Evolutionary conservation across 2,888 invertebrate species (phyloP).

Genomic region (Gisinianus flammeolus): DNA sequence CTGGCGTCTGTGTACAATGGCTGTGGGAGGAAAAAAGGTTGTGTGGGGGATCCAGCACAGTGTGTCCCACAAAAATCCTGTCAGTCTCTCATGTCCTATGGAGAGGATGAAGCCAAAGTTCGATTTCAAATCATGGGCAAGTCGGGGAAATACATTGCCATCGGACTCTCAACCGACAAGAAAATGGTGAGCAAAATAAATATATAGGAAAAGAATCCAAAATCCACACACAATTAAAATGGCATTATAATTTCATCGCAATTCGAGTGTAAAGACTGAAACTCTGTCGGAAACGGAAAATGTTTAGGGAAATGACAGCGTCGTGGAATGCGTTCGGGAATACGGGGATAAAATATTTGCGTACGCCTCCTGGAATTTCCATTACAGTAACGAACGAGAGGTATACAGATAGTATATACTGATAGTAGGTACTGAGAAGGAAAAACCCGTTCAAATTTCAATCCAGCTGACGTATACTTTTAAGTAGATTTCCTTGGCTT

Average conservation of each 20-base stretch:
- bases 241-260: too few species aligned
- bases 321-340: slow-evolving; percentile 49
- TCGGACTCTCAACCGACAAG: slow-evolving; percentile 44
- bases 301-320: slow-evolving; percentile 47
- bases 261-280: too few species aligned
- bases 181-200: slow-evolving; percentile 40
- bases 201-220: too few species aligned
- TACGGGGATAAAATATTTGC: slow-evolving; percentile 31
- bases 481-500: not conserved
- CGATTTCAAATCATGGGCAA: slow-evolving; percentile 42
- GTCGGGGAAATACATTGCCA: slow-evolving; percentile 39
- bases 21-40: slow-evolving; percentile 44
- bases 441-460: not conserved
- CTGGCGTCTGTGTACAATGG: slow-evolving; percentile 40
- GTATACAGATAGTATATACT: too few species aligned
- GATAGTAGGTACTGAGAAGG: not conserved
- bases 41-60: slow-evolving; percentile 42
- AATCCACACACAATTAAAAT: too few species aligned
- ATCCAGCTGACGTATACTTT: not conserved
- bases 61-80: slow-evolving; percentile 43
- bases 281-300: not conserved
- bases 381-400: slow-evolving; percentile 2
- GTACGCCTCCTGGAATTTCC: slow-evolving; percentile 49
- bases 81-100: slow-evolving; percentile 40
- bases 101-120: slow-evolving; percentile 35